Evolutionary conservation across 2,113 vertebrate species (phyloP), one percentile per base, ranked within the genome.

Genomic region (Prinia subflava): DNA sequence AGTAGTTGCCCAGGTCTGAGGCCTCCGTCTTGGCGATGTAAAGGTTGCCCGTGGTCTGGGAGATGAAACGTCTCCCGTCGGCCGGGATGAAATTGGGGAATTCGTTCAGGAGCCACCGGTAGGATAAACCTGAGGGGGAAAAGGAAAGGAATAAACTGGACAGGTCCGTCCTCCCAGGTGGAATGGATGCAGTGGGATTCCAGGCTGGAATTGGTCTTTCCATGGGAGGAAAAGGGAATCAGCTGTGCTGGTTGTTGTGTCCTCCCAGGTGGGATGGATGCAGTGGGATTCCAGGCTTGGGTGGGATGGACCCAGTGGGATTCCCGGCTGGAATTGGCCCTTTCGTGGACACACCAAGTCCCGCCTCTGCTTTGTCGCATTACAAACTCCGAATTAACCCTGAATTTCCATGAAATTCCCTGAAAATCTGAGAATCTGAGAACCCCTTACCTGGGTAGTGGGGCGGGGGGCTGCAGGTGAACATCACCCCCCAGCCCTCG

Each of bases 31-130:
- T 98, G 75, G 99, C 99, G 5, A 99, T 97, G 92, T 99, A 99
- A n/a, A 99, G 98, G 97, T 99, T 99, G 27, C 99, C 99, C 0
- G 99, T 99, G 78, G 98, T 98, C 97, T 99, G 99, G 16, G 99
- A 99, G 83, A 99, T 98, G 31, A 99, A 99, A 97, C 98, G 98
- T 37, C 99, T 98, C 9, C 98, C 98, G 0, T 98, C 98, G 4
- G 98, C 98, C 5, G 98, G 97, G 96, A 99, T 98, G 97, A 99
- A 99, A 88, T 98, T 99, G 49, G 99, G 99, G 79, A 99, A 99
- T 57, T 99, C 99, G 0, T 99, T 99, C 93, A 99, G 97, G 47
- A 99, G 97, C 99, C 99, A 99, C 73, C 99, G 98, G 77, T 99
- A 99, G 63, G 98, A 99, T 76, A 99, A 94, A 52, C 99, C 99